Evolutionary conservation across 2,113 vertebrate genomes (phyloP), one percentile per base, ranked within the genome.

Genomic region (Nycticebus coucang): DNA sequence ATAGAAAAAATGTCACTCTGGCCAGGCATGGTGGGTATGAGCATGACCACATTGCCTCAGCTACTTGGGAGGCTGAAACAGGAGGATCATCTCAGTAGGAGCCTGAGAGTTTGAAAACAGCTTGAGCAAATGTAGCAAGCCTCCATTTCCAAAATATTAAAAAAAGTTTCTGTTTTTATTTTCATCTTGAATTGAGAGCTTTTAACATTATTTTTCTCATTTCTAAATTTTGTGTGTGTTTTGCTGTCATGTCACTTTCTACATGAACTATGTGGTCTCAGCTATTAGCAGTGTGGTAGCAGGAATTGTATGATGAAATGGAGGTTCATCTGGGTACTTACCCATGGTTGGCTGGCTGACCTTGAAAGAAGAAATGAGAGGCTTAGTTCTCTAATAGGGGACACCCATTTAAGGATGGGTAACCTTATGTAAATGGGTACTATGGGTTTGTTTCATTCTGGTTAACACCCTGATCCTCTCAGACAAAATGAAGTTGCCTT

Each of bases 141-240:
- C 26, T 26, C 62, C 24, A 28, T 64, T 26, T 64, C 62, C 12
- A 64, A 64, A 64, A 64, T 26, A 24, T 11, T 64, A 64, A 64
- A 28, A 64, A 28, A 26, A 64, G 26, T 64, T 64, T 28, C 66
- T 64, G 30, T 12, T 82, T 95, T 64, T 35, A 78, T 64, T 94
- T 94, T 81, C 45, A 57, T 87, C 18, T 86, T 93, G 24, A 87
- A 69, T 89, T 74, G 18, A 95, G 10, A 71, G 11, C 24, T 24
- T 84, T 90, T 64, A 75, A 93, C 68, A 5, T 9, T 59, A 50
- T 60, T 79, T 60, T 24, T 28, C 7, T 33, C 24, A 71, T 68
- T 92, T 93, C 87, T 93, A 91, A 91, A 78, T 93, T 92, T 24
- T 4, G 8, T 24, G 33, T 68, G 35, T 84, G 22, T 81, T 87